Percentiles rank a stretch among this genome's conserved stretches.
phyloP scores from a whole-genome alignment of 2,888 invertebrate genomes.

The Epistrophe eligans region DNA sequence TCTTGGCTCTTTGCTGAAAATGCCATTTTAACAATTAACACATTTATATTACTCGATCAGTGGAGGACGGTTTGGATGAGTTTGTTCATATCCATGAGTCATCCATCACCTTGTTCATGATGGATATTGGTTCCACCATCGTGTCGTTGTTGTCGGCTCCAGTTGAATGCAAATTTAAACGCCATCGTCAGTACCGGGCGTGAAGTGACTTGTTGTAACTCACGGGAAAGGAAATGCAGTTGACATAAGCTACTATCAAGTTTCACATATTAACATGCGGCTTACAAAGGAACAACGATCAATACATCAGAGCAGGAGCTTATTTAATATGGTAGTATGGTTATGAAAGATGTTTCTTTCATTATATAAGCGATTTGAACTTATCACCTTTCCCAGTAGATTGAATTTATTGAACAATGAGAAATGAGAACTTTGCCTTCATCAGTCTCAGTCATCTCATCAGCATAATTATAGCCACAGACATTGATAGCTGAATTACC shows the following conservation, averaged over 20 bases:
- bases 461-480: background rate
- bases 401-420: conserved; percentile 40
- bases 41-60: conserved; percentile 35
- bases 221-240: conserved; percentile 46
- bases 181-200: conserved; percentile 31
- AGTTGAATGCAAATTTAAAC: conserved; percentile 59
- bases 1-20: conserved; percentile 13
- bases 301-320: conserved; percentile 6
- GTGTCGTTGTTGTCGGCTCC: conserved; percentile 21
- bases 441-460: background rate
- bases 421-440: background rate
- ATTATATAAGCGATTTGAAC: conserved; percentile 21
- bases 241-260: conserved; percentile 58
- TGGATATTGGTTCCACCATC: background rate
- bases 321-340: background rate
- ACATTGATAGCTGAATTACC: conserved; percentile 26
- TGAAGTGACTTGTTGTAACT: conserved; percentile 70
- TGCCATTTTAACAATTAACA: conserved; percentile 67
- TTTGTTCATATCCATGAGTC: conserved; percentile 50
- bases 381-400: conserved; percentile 27
- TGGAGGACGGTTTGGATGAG: background rate
- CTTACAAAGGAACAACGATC: conserved; percentile 47
- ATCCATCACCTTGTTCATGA: conserved; percentile 55
- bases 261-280: conserved; percentile 46
- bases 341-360: conserved; percentile 29